Conservation (phyloP, 2,113 vertebrate genomes). For the Riparia riparia region DNA sequence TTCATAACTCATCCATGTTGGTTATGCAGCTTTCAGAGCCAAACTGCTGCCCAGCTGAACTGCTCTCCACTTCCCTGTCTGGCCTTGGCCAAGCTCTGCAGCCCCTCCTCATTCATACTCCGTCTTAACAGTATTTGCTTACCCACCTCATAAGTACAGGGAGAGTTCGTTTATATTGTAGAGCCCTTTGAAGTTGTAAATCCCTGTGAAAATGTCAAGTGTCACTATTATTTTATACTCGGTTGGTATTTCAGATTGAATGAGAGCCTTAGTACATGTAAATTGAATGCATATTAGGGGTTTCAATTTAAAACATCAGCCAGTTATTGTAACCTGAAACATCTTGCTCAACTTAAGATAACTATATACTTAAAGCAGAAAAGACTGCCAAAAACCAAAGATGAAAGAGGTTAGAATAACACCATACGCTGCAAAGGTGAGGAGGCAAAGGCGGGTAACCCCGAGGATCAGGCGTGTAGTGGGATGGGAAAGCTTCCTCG, state of each 20-base stretch:
- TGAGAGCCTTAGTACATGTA: constrained; percentile 45
- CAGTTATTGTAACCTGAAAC: constrained; percentile 63
- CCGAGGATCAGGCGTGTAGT: constrained; percentile 16
- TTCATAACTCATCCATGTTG: fast-evolving
- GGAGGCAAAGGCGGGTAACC: constrained; percentile 44
- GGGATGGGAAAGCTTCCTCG: constrained; percentile 42
- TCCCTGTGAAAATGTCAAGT: constrained; percentile 61
- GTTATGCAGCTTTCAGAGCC: neutral
- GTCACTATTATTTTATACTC: constrained; percentile 65
- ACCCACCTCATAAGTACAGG: constrained; percentile 17
- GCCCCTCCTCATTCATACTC: neutral
- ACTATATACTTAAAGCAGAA: constrained; percentile 46
- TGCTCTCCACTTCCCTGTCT: neutral
- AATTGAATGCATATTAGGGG: constrained; percentile 69
- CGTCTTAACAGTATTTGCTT: constrained; percentile 10
- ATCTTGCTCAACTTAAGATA: constrained; percentile 71
- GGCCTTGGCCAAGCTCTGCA: constrained; percentile 3
- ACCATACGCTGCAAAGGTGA: constrained; percentile 41
- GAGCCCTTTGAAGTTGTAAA: constrained; percentile 59
- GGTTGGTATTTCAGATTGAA: constrained; percentile 53
- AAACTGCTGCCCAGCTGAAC: neutral
- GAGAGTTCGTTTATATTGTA: constrained; percentile 5
- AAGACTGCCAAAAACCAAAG: constrained; percentile 62
- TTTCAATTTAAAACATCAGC: constrained; percentile 57
- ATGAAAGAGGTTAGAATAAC: constrained; percentile 71